These are phyloP conservation scores for Caenorhabditis zanzibari DNA, from an alignment of 2,888 invertebrate species.

Conservation along the genomic window DNA sequence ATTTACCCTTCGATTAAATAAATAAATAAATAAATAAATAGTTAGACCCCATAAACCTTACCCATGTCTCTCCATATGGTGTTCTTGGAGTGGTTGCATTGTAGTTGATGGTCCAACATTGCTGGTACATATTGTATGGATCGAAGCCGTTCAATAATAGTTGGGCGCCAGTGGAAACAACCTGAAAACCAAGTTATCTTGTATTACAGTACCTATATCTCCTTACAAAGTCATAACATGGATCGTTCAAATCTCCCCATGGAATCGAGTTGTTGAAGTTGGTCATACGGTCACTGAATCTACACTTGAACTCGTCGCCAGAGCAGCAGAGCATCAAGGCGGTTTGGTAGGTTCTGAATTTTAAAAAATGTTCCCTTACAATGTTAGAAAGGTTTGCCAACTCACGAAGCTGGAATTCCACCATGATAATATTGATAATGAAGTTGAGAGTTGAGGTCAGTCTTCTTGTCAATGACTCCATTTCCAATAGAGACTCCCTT, in stretches of 20 bases:
- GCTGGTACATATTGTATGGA: conserved; percentile 74
- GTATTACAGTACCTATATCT: no score
- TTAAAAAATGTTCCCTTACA: background rate
- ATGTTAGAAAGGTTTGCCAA: background rate
- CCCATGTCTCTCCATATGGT: conserved; percentile 70
- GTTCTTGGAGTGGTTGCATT: conserved; percentile 49
- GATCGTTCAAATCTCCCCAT: conserved; percentile 65
- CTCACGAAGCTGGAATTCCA: conserved; percentile 65
- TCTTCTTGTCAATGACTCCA: conserved; percentile 72
- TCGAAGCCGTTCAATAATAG: conserved; percentile 59
- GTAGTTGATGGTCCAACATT: conserved; percentile 60
- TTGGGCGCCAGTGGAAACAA: conserved; percentile 45
- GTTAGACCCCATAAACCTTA: background rate
- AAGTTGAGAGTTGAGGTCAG: conserved; percentile 71
- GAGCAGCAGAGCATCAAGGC: conserved; percentile 63
- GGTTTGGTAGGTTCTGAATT: conserved; percentile 53
- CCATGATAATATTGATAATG: conserved; percentile 75
- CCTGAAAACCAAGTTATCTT: no score
- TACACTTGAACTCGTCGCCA: conserved; percentile 68
- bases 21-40: background rate
- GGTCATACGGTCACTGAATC: conserved; percentile 60
- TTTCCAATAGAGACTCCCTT: conserved; percentile 78
- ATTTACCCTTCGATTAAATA: background rate
- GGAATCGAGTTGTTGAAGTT: conserved; percentile 65
- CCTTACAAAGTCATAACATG: conserved; percentile 63